Percentiles rank a stretch among this genome's conserved stretches.
Conservation (phyloP, 2,797 vertebrate species). For the Champsocephalus gunnari region DNA sequence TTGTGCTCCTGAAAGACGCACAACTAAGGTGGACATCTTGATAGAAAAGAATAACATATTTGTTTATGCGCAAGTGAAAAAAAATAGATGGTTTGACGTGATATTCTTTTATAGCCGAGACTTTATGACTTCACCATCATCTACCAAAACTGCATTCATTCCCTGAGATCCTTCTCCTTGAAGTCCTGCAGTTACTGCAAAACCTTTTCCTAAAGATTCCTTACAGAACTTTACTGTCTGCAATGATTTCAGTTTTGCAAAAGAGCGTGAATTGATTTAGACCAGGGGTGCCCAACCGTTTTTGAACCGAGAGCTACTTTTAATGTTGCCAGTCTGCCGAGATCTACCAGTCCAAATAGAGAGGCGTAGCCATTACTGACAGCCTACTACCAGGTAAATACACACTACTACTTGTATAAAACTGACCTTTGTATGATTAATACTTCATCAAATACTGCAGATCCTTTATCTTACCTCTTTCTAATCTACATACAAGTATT, state of each 20-base stretch:
- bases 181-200: background rate
- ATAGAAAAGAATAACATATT: constrained; percentile 48
- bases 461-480: no score
- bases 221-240: constrained; percentile 1
- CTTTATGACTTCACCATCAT: constrained; percentile 30
- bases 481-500: no score
- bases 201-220: background rate
- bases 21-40: constrained; percentile 56
- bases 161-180: background rate
- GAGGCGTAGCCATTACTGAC: no score
- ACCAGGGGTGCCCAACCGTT: background rate
- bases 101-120: constrained; percentile 48
- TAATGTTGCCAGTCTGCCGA: no score
- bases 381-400: no score
- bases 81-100: constrained; percentile 56
- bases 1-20: constrained; percentile 69
- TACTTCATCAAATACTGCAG: no score
- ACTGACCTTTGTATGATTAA: no score
- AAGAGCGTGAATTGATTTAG: background rate
- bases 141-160: constrained; percentile 18
- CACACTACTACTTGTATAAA: no score
- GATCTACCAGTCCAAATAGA: no score
- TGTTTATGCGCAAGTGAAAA: constrained; percentile 55
- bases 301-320: no score
- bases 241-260: background rate